Base-by-base conservation (phyloP, 2,113 vertebrate species). In the Romanogobio albipinnatus region DNA sequence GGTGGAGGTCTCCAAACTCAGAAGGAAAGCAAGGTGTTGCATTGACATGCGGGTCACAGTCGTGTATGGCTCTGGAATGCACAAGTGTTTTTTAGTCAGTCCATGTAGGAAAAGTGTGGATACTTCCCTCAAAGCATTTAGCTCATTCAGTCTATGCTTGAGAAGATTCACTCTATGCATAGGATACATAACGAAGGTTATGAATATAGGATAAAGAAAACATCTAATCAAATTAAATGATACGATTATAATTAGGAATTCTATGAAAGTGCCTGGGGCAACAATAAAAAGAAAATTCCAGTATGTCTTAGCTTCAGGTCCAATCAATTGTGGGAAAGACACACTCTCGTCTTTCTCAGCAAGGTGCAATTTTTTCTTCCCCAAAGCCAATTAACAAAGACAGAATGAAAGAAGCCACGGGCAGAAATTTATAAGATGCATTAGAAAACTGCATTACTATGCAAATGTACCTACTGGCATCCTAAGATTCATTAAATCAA, bases 371-470 rank as follows among this genome's bases (percentile, higher is more conserved):
- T 74, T 84, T 84, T 58, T 22, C 59, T 76, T 92, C 76, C 84
- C 59, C 86, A 87, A 89, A 89, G 88, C 89, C 89, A 93, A 93
- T 94, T 93, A 93, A 76, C 74, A 33, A 51, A 43, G 29, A 36
- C 81, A 79, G 88, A 84, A 87, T 90, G 87, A 39, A 70, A 53
- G 39, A 86, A 88, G 90, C 92, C 76, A 83, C 13, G 85, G 91
- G 92, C 90, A 89, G 59, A 83, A 81, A 59, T 89, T 80, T 87
- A 73, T 51, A 78, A 88, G 85, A 75, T 81, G 86, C 81, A 88
- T 36, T 49, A 62, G 53, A 51, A 91, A 91, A 86, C 56, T 58
- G 9, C 15, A 85, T 85, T 88, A 86, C 79, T 74, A 91, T 91
- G 86, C 82, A 89, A 91, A 91, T 91, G 39, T 81, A 7, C 86